Conservation (phyloP, 2,797 vertebrate genomes). For the Sebastes steindachneri region DNA sequence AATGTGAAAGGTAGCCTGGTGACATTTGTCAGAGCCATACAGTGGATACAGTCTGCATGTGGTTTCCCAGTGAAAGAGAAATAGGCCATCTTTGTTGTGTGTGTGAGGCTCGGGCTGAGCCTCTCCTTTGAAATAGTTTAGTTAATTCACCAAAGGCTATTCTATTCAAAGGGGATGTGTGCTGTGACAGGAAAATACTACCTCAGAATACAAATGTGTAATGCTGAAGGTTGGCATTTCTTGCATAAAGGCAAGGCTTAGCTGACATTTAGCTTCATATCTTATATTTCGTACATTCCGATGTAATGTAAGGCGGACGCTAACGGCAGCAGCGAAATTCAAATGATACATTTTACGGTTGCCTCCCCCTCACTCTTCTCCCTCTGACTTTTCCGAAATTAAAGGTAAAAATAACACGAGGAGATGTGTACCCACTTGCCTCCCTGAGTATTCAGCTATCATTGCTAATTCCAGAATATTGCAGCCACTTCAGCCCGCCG, state of each 20-base stretch:
- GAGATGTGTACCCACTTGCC: slow-evolving; percentile 72
- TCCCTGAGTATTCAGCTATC: slow-evolving; percentile 64
- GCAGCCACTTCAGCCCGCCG: slow-evolving; percentile 67
- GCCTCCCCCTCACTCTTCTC: slow-evolving; percentile 16
- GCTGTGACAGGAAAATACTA: not conserved
- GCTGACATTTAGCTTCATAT: not conserved
- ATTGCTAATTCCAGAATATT: slow-evolving; percentile 72
- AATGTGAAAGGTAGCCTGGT: slow-evolving; percentile 42
- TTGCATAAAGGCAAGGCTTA: not conserved
- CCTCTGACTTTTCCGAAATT: slow-evolving; percentile 50
- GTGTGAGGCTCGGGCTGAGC: not conserved
- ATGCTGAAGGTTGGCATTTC: not conserved
- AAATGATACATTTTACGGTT: slow-evolving; percentile 6
- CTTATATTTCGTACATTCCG: not conserved
- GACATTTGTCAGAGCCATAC: slow-evolving; percentile 62
- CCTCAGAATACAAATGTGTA: not conserved
- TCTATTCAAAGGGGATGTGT: slow-evolving; percentile 9
- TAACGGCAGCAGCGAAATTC: not conserved
- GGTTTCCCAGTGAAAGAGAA: slow-evolving; percentile 26
- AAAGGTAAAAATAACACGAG: slow-evolving; percentile 78
- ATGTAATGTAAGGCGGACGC: not conserved
- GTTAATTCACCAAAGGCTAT: slow-evolving; percentile 25
- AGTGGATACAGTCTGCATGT: slow-evolving; percentile 41
- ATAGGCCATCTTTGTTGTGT: slow-evolving; percentile 31
- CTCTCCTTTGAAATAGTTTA: slow-evolving; percentile 22